A percentile compares a stretch with the other conserved stretches of the same genome.
These are phyloP conservation scores for Notocelia uddmanniana DNA, from an alignment of 2,888 invertebrate species.

Conservation along the genomic window DNA sequence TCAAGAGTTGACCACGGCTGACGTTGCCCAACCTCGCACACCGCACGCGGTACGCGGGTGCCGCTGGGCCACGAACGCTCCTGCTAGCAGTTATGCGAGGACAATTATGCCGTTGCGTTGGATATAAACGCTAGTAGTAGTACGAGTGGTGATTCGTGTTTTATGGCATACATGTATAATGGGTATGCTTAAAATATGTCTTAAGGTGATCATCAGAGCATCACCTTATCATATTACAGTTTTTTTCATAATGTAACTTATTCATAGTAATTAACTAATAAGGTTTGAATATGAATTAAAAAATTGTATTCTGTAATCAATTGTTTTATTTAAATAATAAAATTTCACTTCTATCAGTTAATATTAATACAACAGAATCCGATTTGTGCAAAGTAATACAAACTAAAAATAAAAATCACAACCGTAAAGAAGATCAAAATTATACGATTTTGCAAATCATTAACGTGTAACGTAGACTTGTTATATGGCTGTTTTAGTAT, in stretches of 20 bases:
- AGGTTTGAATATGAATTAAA: slow-evolving; percentile 30
- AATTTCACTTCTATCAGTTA: background rate
- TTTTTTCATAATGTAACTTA: background rate
- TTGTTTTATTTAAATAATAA: slow-evolving; percentile 36
- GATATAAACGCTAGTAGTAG: no score
- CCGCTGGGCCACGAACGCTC: no score
- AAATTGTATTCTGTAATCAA: slow-evolving; percentile 34
- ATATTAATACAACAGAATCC: background rate
- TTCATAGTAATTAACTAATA: slow-evolving; percentile 9
- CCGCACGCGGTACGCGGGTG: no score
- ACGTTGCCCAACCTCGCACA: no score
- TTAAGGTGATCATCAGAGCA: no score
- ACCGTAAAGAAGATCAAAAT: slow-evolving; percentile 10
- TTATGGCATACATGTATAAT: background rate
- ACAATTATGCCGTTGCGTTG: no score
- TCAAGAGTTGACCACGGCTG: no score
- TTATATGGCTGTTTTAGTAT: background rate
- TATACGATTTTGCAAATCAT: background rate
- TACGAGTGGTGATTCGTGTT: no score
- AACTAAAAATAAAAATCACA: slow-evolving; percentile 3
- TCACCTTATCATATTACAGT: background rate
- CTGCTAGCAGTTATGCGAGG: no score
- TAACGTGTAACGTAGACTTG: background rate
- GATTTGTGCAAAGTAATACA: slow-evolving; percentile 18
- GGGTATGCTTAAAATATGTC: background rate